Evolutionary conservation across 2,113 vertebrate species (phyloP).

Genomic region (Mirounga angustirostris): DNA sequence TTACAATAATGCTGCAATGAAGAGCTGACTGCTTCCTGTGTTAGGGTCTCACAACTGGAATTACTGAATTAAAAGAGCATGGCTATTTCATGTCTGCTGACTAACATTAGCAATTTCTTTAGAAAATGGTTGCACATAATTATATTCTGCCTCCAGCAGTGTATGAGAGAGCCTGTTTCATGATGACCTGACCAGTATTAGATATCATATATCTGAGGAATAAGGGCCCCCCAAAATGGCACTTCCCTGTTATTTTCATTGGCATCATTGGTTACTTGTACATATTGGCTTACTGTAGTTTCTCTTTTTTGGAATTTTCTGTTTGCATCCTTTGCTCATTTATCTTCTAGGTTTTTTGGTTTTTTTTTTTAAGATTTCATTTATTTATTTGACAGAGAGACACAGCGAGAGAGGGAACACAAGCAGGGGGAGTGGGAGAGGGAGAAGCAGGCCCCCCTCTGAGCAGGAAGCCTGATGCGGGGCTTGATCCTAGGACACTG

Average conservation of each 20-base stretch:
- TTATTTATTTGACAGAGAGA: too few relatives aligned
- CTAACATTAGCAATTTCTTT: slow-evolving; percentile 8
- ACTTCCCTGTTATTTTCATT: slow-evolving; percentile 7
- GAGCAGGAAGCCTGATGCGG: too few relatives aligned
- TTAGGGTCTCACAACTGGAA: background rate
- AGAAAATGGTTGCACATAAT: background rate
- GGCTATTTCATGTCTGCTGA: slow-evolving; percentile 29
- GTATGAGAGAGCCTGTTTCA: background rate
- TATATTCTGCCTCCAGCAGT: background rate
- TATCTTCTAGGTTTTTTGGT: background rate
- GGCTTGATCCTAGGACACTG: too few relatives aligned
- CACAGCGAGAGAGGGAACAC: too few relatives aligned
- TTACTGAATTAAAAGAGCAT: background rate
- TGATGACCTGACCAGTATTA: background rate
- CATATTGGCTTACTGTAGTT: background rate
- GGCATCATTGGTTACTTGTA: background rate
- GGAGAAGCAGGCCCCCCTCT: too few relatives aligned
- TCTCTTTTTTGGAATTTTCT: background rate
- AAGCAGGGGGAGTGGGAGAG: too few relatives aligned
- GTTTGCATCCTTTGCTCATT: background rate
- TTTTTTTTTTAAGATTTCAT: too few relatives aligned
- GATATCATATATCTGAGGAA: background rate
- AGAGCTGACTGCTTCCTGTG: background rate
- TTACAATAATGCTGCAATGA: background rate
- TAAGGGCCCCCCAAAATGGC: background rate